Conservation (phyloP, 2,888 invertebrate genomes). For the Synergus japonicus region DNA sequence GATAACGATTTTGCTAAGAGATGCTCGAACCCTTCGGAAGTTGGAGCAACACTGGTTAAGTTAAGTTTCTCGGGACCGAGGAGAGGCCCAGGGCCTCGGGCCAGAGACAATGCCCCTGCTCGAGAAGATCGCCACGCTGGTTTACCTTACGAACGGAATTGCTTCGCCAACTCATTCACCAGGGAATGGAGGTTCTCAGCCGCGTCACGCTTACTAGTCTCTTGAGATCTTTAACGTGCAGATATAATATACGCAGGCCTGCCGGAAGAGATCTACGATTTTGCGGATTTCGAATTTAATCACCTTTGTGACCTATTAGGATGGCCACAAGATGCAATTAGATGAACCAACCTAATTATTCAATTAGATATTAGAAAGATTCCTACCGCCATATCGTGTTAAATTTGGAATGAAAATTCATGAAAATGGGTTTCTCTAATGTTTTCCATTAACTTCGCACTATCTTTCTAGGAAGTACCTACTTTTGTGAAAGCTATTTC, state of each 20-base stretch:
- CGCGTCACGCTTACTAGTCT: constrained; percentile 59
- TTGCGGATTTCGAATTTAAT: constrained; percentile 25
- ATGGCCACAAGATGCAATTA: no score
- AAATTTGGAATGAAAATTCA: not conserved
- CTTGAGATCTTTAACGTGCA: constrained; percentile 47
- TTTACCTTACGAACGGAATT: constrained; percentile 57
- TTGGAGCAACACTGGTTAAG: constrained; percentile 60
- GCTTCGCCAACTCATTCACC: constrained; percentile 62
- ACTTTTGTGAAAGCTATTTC: not conserved
- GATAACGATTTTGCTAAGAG: constrained; percentile 46
- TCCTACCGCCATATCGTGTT: not conserved
- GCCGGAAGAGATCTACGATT: constrained; percentile 7
- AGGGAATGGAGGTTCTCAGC: constrained; percentile 65
- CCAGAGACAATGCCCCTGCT: constrained; percentile 63
- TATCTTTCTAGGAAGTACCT: not conserved
- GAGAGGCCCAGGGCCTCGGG: constrained; percentile 53
- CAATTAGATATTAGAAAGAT: not conserved
- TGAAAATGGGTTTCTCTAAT: not conserved
- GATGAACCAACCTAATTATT: not conserved
- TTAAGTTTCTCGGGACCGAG: constrained; percentile 53
- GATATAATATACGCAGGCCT: constrained; percentile 6
- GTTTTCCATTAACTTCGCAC: not conserved
- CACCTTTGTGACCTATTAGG: not conserved
- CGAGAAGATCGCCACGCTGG: constrained; percentile 60
- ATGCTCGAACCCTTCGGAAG: constrained; percentile 61